Percentiles rank a stretch among this genome's conserved stretches.
Evolutionary conservation across 2,113 vertebrate species (phyloP).

Genomic region (Centropus bengalensis): DNA sequence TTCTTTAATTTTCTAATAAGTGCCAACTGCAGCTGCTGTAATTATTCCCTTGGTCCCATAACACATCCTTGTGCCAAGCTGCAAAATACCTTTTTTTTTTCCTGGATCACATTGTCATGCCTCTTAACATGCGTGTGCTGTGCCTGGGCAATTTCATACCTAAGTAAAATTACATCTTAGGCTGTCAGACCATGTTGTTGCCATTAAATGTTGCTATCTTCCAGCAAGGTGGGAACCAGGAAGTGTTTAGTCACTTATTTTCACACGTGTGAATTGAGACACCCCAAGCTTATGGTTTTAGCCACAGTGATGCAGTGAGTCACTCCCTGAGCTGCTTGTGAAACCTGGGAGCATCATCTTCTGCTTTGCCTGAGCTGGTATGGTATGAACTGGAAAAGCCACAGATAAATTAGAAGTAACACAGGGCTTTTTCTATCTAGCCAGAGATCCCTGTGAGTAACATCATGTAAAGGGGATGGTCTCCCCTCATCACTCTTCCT

Average conservation of each 20-base stretch:
- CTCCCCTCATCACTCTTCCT: neutral
- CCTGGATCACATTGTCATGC: neutral
- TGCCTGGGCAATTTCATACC: neutral
- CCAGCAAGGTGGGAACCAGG: neutral
- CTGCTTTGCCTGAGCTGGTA: neutral
- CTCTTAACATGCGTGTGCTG: neutral
- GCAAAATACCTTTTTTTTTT: neutral
- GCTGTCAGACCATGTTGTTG: neutral
- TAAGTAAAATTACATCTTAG: neutral
- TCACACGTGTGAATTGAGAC: neutral
- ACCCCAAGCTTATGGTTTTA: constrained; percentile 6
- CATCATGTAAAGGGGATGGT: neutral
- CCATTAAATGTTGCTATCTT: neutral
- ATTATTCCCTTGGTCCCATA: constrained; percentile 41
- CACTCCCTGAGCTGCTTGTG: neutral
- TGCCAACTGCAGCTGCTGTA: neutral
- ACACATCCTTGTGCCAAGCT: neutral
- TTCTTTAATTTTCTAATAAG: constrained; percentile 44
- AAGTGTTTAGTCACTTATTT: neutral
- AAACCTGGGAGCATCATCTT: neutral
- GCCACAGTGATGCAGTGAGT: neutral
- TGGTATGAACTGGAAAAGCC: neutral
- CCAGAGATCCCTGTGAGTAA: neutral
- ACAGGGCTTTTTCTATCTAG: neutral
- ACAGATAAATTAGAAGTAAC: neutral